Base-by-base conservation (phyloP, 2,888 invertebrate genomes). In the Pristionchus fissidentatus region DNA sequence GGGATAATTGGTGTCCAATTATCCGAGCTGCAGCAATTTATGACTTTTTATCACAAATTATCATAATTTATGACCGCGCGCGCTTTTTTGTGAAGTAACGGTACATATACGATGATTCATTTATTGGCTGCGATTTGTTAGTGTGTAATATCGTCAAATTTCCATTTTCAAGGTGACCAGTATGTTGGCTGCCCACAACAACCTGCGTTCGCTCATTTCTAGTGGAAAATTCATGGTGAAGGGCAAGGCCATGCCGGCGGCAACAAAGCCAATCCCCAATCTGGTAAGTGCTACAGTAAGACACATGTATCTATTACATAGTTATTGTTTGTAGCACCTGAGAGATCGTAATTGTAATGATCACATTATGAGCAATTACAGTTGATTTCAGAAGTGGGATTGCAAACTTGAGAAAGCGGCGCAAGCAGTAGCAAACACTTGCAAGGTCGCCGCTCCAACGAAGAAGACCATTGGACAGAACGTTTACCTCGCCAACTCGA, bases 361-460 rank as follows among this genome's bases (percentile, higher is more conserved):
- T n/a, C n/a, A n/a, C n/a, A n/a, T n/a, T n/a, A n/a, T 60, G 60
- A 60, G 15, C 3, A 3, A 60, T 29, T 60, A 4, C 22, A 29
- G 3, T 15, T 41, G n/a, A n/a, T 70, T 70, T 41, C 43, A 70
- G 70, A 38, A 38, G 1, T 70, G 70, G 70, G 70, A 70, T 41
- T 70, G 70, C 70, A 43, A 70, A 26, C 70, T 70, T 22, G 70
- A 70, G 70, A 43, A 32, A 26, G 70, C 70, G 5, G 70, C 70
- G 0, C 41, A 38, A 7, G 10, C 4, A 4, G 43, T 26, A 7
- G 70, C 41, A 1, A 41, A 38, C 3, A 26, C 41, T 26, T 70
- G 70, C 70, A 70, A 70, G 41, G 5, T 70, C 70, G 70, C 13
- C 10, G 41, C 70, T 7, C n/a, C n/a, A 38, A 70, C 3, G 43